phyloP scores from a whole-genome alignment of 2,888 invertebrate species.

The Scaptomyza tumidula region DNA sequence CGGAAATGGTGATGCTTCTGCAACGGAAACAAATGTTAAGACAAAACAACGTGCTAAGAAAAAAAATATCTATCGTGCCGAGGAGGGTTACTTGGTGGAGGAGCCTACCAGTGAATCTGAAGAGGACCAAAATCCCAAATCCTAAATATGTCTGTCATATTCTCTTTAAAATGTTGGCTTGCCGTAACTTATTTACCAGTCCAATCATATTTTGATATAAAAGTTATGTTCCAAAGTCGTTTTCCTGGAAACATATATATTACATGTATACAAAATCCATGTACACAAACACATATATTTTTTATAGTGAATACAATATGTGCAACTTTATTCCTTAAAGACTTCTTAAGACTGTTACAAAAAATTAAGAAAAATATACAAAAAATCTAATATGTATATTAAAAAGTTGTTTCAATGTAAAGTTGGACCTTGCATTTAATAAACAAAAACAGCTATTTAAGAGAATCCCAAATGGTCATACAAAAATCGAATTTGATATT shows the following conservation, averaged over 20 bases:
- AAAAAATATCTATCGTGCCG: slow-evolving; percentile 61
- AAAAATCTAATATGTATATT: too few relatives aligned
- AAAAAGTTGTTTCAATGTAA: background rate
- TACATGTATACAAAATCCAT: background rate
- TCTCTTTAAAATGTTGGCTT: slow-evolving; percentile 4
- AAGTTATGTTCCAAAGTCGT: slow-evolving; percentile 11
- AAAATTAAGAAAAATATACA: too few relatives aligned
- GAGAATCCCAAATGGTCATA: too few relatives aligned
- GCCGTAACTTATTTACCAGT: slow-evolving; percentile 4
- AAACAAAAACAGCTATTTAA: too few relatives aligned
- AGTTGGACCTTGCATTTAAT: too few relatives aligned
- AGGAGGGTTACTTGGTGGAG: slow-evolving; percentile 78
- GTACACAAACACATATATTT: slow-evolving; percentile 24
- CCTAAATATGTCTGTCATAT: slow-evolving; percentile 2
- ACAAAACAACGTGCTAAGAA: slow-evolving; percentile 4
- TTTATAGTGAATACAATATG: slow-evolving; percentile 9
- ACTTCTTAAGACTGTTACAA: too few relatives aligned
- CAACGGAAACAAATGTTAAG: background rate
- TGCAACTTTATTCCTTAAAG: background rate
- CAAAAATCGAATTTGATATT: too few relatives aligned
- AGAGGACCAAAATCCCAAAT: slow-evolving; percentile 23
- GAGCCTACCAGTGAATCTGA: slow-evolving; percentile 76
- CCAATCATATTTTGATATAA: background rate
- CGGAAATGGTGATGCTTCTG: background rate
- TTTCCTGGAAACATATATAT: background rate